Conservation (phyloP, 2,113 vertebrate genomes). For the Paedocypris sp. region DNA sequence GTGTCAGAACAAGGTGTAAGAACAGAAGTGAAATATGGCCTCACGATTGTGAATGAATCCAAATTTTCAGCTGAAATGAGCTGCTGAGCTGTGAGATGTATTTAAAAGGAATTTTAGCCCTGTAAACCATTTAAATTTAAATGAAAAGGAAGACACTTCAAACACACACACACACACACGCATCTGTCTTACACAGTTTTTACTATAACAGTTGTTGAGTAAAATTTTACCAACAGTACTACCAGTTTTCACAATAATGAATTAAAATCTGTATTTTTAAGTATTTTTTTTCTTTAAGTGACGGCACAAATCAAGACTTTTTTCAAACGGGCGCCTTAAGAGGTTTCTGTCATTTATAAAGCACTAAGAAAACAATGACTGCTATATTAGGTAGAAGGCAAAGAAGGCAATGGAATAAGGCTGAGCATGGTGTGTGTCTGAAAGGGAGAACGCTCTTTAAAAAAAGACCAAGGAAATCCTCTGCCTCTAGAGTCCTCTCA, state of each 20-base stretch:
- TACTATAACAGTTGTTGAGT: too few relatives aligned
- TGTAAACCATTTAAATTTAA: too few relatives aligned
- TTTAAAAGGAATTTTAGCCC: too few relatives aligned
- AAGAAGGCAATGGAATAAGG: neutral
- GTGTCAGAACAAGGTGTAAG: conserved; percentile 9
- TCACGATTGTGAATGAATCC: conserved; percentile 7
- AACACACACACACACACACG: too few relatives aligned
- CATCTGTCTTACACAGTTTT: too few relatives aligned
- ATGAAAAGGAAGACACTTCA: too few relatives aligned
- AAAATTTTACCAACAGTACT: too few relatives aligned
- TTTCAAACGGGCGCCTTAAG: too few relatives aligned
- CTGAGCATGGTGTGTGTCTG: neutral
- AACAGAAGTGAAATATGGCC: conserved; percentile 20
- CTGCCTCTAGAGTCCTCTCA: neutral
- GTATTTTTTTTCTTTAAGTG: neutral
- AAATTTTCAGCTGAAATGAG: conserved; percentile 22
- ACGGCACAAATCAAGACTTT: too few relatives aligned
- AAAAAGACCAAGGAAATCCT: conserved; percentile 2
- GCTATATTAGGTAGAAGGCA: conserved; percentile 14
- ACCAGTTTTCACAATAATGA: too few relatives aligned
- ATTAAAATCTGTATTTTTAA: neutral
- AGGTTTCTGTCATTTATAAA: neutral
- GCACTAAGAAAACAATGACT: conserved; percentile 6
- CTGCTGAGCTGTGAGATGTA: conserved; percentile 16
- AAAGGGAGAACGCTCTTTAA: neutral